Evolutionary conservation across 2,113 vertebrate species (phyloP).

Genomic region (Pholis gunnellus): DNA sequence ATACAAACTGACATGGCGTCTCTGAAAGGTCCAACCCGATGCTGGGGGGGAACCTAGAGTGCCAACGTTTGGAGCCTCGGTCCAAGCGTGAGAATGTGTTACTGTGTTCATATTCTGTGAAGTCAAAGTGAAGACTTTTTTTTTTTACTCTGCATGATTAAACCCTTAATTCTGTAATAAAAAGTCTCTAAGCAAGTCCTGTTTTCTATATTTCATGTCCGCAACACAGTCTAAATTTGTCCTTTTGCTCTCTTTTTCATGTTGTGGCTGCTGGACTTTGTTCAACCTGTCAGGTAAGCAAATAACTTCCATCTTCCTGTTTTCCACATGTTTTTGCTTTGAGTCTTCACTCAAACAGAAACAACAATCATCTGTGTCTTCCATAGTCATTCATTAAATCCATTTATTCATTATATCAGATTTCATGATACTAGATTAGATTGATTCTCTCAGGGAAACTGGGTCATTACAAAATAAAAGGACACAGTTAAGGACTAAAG

Average conservation of each 20-base stretch:
- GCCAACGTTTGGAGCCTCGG: no score
- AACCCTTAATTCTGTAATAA: background rate
- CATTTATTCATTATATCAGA: background rate
- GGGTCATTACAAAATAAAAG: background rate
- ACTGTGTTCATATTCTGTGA: background rate
- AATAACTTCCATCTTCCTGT: background rate
- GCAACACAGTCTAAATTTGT: background rate
- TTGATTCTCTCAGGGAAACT: background rate
- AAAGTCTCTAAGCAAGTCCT: background rate
- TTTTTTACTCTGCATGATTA: background rate
- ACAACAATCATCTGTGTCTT: conserved; percentile 11
- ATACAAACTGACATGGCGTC: no score
- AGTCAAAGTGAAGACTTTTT: background rate
- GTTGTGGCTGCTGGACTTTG: conserved; percentile 20
- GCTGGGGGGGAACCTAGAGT: no score
- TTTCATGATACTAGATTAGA: background rate
- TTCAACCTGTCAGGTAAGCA: conserved; percentile 22
- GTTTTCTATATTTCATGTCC: background rate
- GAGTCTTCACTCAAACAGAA: background rate
- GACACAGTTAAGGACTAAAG: background rate
- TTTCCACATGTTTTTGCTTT: background rate
- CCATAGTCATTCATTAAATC: background rate
- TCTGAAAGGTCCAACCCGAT: no score
- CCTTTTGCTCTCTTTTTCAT: conserved; percentile 1
- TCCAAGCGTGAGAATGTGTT: background rate